phyloP scores from a whole-genome alignment of 1,140 invertebrate genomes.

The Euura lappo region DNA sequence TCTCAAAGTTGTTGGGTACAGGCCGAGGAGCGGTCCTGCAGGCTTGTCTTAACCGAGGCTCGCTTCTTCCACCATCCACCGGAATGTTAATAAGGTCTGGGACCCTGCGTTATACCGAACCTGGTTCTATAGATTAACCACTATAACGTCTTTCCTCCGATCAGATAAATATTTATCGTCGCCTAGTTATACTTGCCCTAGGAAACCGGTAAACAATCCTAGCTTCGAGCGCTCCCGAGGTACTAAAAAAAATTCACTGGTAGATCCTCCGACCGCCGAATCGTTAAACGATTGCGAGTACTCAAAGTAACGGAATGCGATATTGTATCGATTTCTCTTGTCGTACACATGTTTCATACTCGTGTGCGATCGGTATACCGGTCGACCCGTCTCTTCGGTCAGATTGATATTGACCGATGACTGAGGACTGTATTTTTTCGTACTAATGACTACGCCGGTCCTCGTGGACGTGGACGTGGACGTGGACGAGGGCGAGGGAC shows the following conservation, averaged over 20 bases:
- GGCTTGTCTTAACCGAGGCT: neutral
- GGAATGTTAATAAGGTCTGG: constrained; percentile 13
- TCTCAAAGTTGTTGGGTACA: neutral
- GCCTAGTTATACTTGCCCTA: neutral
- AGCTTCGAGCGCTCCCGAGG: neutral
- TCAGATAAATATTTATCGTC: neutral
- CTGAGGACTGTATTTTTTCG: neutral
- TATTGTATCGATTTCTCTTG: neutral
- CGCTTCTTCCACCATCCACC: constrained; percentile 11
- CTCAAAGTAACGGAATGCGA: neutral
- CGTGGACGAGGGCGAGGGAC: neutral
- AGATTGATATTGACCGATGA: constrained; percentile 1
- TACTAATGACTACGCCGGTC: neutral
- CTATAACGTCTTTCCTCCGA: neutral
- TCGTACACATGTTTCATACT: neutral
- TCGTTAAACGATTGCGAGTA: neutral
- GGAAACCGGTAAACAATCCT: too few species aligned
- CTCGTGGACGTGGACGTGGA: neutral
- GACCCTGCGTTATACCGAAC: neutral
- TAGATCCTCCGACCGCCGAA: neutral
- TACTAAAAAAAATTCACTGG: neutral
- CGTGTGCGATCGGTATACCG: neutral
- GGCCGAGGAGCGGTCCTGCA: neutral
- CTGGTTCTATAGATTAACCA: neutral
- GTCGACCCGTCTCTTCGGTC: neutral